These are phyloP conservation scores for Novumbra hubbsi DNA, from an alignment of 2,797 vertebrate genomes.

Conservation along the genomic window DNA sequence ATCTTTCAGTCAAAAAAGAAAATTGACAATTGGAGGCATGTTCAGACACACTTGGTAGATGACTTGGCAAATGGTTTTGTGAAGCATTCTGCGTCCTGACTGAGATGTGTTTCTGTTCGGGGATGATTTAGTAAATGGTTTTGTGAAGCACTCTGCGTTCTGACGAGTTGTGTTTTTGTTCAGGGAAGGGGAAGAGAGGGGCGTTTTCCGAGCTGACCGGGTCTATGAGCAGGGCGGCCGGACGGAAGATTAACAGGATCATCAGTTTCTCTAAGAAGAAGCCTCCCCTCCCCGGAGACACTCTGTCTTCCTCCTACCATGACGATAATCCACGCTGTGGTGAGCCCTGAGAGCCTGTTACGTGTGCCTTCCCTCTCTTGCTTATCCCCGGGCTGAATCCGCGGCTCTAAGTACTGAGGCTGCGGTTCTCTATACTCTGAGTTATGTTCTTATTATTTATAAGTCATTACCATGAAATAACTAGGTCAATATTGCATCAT, in stretches of 20 bases:
- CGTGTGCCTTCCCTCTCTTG: background rate
- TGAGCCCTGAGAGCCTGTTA: constrained; percentile 53
- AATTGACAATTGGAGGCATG: background rate
- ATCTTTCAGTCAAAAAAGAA: background rate
- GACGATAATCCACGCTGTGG: constrained; percentile 90
- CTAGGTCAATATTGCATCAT: no score
- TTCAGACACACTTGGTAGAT: background rate
- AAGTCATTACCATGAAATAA: no score
- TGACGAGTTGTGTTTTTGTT: constrained; percentile 34
- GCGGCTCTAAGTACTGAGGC: no score
- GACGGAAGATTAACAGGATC: constrained; percentile 95
- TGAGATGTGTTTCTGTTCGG: constrained; percentile 62
- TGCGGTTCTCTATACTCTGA: no score
- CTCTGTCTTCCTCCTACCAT: constrained; percentile 66
- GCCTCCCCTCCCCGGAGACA: constrained; percentile 77
- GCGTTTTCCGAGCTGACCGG: constrained; percentile 93
- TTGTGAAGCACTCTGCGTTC: constrained; percentile 11
- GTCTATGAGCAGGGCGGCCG: constrained; percentile 90
- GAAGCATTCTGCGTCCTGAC: constrained; percentile 11
- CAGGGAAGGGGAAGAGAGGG: constrained; percentile 86
- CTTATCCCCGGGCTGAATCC: background rate
- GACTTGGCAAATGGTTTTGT: background rate
- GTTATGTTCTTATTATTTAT: no score
- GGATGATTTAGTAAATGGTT: no score
- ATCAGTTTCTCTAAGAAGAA: constrained; percentile 98